Conservation (phyloP, 1,140 invertebrate species). For the Eciton burchellii region DNA sequence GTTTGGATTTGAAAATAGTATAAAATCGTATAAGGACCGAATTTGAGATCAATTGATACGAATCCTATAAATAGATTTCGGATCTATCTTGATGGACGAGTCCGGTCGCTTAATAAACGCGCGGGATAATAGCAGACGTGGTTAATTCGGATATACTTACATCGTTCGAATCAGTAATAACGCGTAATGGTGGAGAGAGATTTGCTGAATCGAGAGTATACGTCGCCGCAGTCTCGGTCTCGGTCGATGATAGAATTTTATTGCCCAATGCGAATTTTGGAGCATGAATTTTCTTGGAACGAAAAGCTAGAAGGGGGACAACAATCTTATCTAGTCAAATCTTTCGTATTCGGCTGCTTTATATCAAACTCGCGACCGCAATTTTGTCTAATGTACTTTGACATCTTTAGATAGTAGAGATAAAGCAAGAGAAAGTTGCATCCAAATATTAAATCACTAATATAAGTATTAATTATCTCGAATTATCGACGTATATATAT, state of each 20-base stretch:
- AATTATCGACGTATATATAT: background rate
- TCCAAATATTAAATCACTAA: background rate
- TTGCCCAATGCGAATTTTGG: conserved; percentile 23
- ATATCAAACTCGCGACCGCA: background rate
- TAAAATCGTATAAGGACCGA: background rate
- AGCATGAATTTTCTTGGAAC: conserved; percentile 23
- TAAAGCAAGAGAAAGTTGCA: background rate
- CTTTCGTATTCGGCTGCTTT: conserved; percentile 29
- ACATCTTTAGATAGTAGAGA: background rate
- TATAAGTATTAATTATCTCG: background rate
- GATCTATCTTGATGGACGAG: conserved; percentile 41
- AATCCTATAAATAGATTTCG: conserved; percentile 33
- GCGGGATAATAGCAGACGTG: conserved; percentile 19
- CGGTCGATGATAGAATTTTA: conserved; percentile 20
- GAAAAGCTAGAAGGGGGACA: background rate
- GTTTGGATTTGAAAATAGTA: conserved; percentile 7
- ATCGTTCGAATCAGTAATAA: conserved; percentile 1
- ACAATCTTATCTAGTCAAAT: conserved; percentile 20
- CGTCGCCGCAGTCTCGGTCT: background rate
- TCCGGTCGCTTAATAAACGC: conserved; percentile 43
- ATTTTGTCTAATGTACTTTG: conserved; percentile 7
- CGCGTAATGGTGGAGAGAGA: conserved; percentile 23
- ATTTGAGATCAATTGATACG: conserved; percentile 5
- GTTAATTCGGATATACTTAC: conserved; percentile 54
- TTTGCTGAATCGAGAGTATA: conserved; percentile 35